phyloP scores from a whole-genome alignment of 1,140 invertebrate species.

The Drosophila rufa region DNA sequence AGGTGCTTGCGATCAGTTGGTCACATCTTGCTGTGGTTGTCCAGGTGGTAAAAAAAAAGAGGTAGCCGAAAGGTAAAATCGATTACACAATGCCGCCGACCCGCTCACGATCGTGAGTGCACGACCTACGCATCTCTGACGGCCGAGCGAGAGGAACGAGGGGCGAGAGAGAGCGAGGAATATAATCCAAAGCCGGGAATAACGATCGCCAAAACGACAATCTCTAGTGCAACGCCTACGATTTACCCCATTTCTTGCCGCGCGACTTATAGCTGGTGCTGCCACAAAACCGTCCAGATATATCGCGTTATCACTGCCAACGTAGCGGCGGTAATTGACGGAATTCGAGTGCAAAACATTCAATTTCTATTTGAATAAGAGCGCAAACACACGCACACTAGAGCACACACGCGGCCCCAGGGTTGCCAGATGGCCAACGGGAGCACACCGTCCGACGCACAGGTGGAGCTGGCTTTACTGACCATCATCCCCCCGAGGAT shows the following conservation, averaged over 20 bases:
- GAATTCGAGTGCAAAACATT: constrained; percentile 69
- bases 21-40: neutral
- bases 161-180: neutral
- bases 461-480: neutral
- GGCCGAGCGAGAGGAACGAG: neutral
- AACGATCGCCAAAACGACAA: constrained; percentile 11
- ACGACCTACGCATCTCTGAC: constrained; percentile 28
- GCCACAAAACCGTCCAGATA: neutral
- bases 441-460: neutral
- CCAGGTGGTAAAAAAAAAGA: neutral
- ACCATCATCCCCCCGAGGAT: constrained; percentile 4
- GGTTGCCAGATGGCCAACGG: constrained; percentile 47
- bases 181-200: constrained; percentile 23
- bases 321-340: constrained; percentile 48
- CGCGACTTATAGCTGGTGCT: neutral
- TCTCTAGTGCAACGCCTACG: neutral
- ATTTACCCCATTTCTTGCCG: neutral
- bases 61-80: constrained; percentile 7
- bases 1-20: neutral
- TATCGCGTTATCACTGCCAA: constrained; percentile 39
- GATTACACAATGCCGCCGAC: constrained; percentile 29
- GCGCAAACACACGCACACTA: constrained; percentile 40
- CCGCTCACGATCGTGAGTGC: constrained; percentile 24
- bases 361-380: constrained; percentile 79
- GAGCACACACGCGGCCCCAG: constrained; percentile 23